These are phyloP conservation scores for Pharmacophagus antenor DNA, from an alignment of 2,888 invertebrate genomes.

Conservation along the genomic window DNA sequence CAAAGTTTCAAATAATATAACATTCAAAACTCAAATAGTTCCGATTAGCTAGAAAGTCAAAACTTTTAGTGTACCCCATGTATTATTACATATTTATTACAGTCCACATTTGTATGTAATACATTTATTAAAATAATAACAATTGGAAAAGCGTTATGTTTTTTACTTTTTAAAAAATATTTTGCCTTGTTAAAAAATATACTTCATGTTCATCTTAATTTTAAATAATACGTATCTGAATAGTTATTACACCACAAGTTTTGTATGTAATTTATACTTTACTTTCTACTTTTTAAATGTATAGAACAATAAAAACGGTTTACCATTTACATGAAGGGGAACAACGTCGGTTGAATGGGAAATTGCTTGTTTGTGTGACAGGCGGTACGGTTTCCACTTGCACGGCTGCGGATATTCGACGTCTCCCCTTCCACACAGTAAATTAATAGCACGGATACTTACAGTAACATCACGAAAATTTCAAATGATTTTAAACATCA, in stretches of 20 bases:
- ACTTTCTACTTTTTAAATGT: not conserved
- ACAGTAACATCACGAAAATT: constrained; percentile 16
- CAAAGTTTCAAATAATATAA: no score
- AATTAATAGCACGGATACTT: constrained; percentile 25
- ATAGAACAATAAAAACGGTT: not conserved
- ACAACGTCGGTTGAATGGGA: constrained; percentile 20
- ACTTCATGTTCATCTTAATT: no score
- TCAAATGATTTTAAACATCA: constrained; percentile 9
- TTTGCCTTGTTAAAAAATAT: no score
- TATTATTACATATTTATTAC: no score
- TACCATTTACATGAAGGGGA: constrained; percentile 14
- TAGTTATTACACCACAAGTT: not conserved
- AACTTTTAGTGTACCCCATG: no score
- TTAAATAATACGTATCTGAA: not conserved
- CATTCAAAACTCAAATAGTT: no score
- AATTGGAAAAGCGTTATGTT: no score
- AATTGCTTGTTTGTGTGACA: constrained; percentile 30
- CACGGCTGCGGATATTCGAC: constrained; percentile 22
- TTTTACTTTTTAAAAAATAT: no score
- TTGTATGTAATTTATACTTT: not conserved
- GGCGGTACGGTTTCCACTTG: constrained; percentile 21
- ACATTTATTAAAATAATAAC: no score
- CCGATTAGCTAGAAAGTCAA: no score
- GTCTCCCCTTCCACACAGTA: constrained; percentile 25
- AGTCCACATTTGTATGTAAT: no score